These are phyloP conservation scores for Cancer borealis DNA, from an alignment of 2,888 invertebrate species.

Conservation along the genomic window DNA sequence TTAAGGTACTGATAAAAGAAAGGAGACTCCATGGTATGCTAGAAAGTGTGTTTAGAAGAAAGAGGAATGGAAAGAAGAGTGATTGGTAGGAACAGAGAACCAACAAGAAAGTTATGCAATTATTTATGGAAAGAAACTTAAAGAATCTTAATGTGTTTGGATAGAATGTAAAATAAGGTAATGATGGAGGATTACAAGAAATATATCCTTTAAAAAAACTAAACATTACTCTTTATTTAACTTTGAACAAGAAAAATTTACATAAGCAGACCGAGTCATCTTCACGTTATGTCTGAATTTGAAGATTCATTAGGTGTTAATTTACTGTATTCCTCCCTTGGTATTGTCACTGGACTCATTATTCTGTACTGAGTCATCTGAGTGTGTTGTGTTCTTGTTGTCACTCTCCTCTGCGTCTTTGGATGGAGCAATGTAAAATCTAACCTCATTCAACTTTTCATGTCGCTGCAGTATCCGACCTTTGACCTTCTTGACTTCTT, in stretches of 20 bases:
- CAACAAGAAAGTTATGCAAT: not conserved
- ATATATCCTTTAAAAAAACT: not conserved
- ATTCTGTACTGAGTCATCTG: not conserved
- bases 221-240: not conserved
- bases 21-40: not conserved
- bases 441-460: not conserved
- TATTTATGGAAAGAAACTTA: not conserved
- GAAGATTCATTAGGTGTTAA: not conserved
- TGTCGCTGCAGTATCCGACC: conserved; percentile 36
- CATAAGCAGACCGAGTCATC: not conserved
- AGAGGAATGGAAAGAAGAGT: not conserved
- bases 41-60: not conserved
- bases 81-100: not conserved
- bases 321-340: not conserved
- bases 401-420: conserved; percentile 1
- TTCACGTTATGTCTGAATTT: no score
- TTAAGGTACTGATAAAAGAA: not conserved
- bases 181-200: not conserved
- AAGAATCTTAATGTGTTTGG: not conserved
- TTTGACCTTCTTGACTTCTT: not conserved
- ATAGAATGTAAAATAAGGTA: not conserved
- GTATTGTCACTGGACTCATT: not conserved
- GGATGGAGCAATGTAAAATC: conserved; percentile 29
- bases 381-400: not conserved
- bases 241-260: not conserved